Evolutionary conservation across 2,888 invertebrate species (phyloP).

Genomic region (Eupithecia abbreviata): DNA sequence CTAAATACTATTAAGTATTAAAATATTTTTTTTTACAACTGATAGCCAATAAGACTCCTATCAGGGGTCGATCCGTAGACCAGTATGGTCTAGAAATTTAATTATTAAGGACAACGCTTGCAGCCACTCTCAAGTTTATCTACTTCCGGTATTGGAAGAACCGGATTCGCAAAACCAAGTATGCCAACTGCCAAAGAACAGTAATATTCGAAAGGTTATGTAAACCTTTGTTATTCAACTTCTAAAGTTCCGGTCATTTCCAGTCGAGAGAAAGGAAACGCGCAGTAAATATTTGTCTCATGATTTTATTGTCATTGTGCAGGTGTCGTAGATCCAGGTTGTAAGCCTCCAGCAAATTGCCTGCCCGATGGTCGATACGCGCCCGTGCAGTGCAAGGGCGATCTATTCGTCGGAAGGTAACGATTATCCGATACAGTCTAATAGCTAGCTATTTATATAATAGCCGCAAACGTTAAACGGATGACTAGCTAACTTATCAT

Average conservation of each 20-base stretch:
- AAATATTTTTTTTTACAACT: no score
- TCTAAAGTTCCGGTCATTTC: constrained; percentile 12
- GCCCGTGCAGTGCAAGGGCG: constrained; percentile 87
- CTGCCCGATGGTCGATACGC: constrained; percentile 83
- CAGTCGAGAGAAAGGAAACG: constrained; percentile 12
- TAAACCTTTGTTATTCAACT: constrained; percentile 25
- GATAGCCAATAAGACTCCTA: neutral
- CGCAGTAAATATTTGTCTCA: neutral
- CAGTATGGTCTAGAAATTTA: neutral
- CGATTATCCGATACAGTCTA: neutral
- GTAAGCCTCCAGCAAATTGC: constrained; percentile 71
- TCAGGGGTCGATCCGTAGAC: neutral
- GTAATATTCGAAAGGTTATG: constrained; percentile 23
- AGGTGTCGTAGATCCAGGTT: constrained; percentile 45
- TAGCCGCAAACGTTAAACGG: neutral
- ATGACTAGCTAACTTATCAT: constrained; percentile 4
- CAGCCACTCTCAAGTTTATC: constrained; percentile 26
- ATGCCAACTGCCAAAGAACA: constrained; percentile 28
- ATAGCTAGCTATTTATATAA: constrained; percentile 14
- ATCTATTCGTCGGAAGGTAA: constrained; percentile 84
- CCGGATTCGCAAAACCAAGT: constrained; percentile 32
- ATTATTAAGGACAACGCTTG: neutral
- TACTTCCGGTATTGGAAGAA: constrained; percentile 33
- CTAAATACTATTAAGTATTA: no score
- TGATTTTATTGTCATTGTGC: constrained; percentile 14